Evolutionary conservation across 2,113 vertebrate species (phyloP), one percentile per base, ranked within the genome.

Genomic region (Anolis carolinensis): DNA sequence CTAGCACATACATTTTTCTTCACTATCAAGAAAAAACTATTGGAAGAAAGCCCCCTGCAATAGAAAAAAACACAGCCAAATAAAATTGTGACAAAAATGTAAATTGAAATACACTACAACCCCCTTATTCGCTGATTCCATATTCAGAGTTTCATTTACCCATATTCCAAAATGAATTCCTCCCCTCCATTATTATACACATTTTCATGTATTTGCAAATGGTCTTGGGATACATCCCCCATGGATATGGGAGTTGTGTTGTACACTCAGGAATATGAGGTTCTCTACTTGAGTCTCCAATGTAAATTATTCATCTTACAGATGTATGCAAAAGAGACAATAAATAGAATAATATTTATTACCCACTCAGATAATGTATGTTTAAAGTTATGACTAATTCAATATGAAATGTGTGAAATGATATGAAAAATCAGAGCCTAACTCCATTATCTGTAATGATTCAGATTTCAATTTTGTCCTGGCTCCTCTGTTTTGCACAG

Each of bases 401-500:
- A 83, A 74, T 32, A 63, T 20, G 32, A 86, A 74, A 65, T 16
- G 4, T 48, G 44, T 81, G 36, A 72, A 65, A 74, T 16, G 7
- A 11, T 48, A 11, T 44, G 70, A 44, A n/a, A 86, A 48, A 7
- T 10, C 27, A 23, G 36, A 65, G 63, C 20, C 2, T 59, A 79
- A 86, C 21, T 7, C 39, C 27, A 21, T 21, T 63, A n/a, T 83
- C 0, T 11, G 32, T 63, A 81, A 48, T 18, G 7, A 5, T 23
- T 32, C 34, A 48, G 30, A 73, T 86, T 70, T 72, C 36, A 52
- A 72, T 86, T 16, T 81, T 81, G 20, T 65, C 8, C 85, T 50
- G 23, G 16, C 14, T 65, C 27, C 10, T 23, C n/a, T 59, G 59
- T 27, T n/a, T 27, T 8, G 14, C 34, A 59, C 44, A 7, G 27